Percentiles rank a stretch among this genome's conserved stretches.
These are phyloP conservation scores for Thamnaconus septentrionalis DNA, from an alignment of 2,113 vertebrate genomes.

Conservation along the genomic window DNA sequence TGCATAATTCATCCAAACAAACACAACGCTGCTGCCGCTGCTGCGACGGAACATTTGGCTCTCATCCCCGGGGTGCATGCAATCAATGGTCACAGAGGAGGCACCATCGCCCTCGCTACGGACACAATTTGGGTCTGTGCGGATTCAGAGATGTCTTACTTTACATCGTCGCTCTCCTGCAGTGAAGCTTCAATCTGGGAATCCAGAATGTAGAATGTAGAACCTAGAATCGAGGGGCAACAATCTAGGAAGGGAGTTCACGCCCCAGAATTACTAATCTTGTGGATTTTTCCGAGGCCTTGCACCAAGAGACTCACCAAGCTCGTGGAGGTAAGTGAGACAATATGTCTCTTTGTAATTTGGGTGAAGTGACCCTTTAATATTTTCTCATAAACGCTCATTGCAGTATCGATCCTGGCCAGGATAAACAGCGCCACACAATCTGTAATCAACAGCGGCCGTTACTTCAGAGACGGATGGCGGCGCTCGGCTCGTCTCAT, in stretches of 20 bases:
- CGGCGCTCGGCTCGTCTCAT: neutral
- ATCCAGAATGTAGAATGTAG: too few species aligned
- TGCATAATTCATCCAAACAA: slow-evolving; percentile 45
- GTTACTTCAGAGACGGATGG: slow-evolving; percentile 1
- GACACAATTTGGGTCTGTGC: too few species aligned
- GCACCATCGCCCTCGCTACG: neutral
- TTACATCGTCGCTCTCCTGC: too few species aligned
- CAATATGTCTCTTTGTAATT: neutral
- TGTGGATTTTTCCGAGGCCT: too few species aligned
- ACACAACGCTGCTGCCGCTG: slow-evolving; percentile 20
- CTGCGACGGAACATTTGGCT: slow-evolving; percentile 19
- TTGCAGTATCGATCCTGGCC: slow-evolving; percentile 2
- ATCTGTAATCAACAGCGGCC: neutral
- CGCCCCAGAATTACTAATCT: too few species aligned
- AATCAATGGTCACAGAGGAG: slow-evolving; percentile 17
- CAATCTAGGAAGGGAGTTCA: too few species aligned
- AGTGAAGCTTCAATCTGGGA: too few species aligned
- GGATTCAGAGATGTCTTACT: too few species aligned
- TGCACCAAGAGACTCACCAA: too few species aligned
- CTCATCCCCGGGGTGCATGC: slow-evolving; percentile 6
- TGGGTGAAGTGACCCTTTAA: neutral
- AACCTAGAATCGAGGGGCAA: too few species aligned
- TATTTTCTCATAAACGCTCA: neutral
- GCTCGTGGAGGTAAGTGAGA: neutral
- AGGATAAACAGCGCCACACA: neutral